Percentiles rank a stretch among this genome's conserved stretches.
Conservation (phyloP, 1,140 invertebrate species). For the Leptoteleia sp. region DNA sequence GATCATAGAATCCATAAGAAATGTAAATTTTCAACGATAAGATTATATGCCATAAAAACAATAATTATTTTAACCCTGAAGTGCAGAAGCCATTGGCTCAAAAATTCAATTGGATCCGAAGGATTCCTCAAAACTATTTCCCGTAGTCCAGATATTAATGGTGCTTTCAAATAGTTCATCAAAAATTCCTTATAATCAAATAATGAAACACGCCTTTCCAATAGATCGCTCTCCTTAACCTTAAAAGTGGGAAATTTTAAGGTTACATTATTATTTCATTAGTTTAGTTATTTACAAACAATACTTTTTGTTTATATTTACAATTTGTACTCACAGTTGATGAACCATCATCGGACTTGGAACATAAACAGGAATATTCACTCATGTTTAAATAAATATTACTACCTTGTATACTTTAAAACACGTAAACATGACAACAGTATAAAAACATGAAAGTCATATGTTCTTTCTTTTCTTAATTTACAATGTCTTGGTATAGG, state of each 20-base stretch:
- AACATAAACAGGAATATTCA: slow-evolving; percentile 5
- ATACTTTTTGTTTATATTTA: not conserved
- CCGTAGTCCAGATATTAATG: slow-evolving; percentile 57
- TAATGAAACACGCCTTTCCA: not conserved
- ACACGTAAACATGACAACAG: too few species aligned
- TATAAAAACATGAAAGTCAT: too few species aligned
- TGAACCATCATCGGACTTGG: not conserved
- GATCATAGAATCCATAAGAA: not conserved
- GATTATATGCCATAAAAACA: too few species aligned
- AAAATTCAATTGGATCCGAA: slow-evolving; percentile 72
- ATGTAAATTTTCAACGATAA: too few species aligned
- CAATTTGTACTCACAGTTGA: not conserved
- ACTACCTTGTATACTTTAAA: not conserved
- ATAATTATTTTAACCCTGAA: slow-evolving; percentile 61
- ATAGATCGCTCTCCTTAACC: too few species aligned
- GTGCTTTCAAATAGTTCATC: slow-evolving; percentile 29
- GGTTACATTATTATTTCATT: too few species aligned
- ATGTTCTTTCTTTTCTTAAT: too few species aligned
- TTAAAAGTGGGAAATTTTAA: not conserved
- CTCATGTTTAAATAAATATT: not conserved
- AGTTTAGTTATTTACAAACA: too few species aligned
- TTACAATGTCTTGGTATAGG: too few species aligned
- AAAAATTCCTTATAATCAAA: slow-evolving; percentile 39
- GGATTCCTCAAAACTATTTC: slow-evolving; percentile 71
- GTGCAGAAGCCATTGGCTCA: slow-evolving; percentile 72